Evolutionary conservation across 1,140 invertebrate genomes (phyloP).

Genomic region (Sycophila sp.): DNA sequence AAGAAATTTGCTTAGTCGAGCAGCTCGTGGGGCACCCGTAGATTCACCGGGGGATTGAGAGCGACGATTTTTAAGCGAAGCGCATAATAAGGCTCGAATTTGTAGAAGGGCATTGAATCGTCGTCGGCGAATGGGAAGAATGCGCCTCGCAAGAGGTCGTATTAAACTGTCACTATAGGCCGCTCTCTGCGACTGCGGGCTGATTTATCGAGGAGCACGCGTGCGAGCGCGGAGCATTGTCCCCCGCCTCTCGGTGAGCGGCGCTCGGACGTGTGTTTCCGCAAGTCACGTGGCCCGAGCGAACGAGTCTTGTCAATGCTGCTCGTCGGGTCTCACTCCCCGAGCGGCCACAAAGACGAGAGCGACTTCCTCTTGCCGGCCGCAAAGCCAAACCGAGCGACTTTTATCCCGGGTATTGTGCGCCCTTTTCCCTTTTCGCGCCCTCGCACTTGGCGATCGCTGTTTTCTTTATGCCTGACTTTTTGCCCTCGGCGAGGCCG

Average conservation of each 20-base stretch:
- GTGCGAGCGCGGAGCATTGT: no score
- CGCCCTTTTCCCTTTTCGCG: slow-evolving; percentile 5
- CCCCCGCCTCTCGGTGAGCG: neutral
- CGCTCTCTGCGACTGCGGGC: no score
- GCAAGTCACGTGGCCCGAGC: slow-evolving; percentile 42
- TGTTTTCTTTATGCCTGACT: neutral
- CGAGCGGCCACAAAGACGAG: slow-evolving; percentile 3
- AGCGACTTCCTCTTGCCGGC: slow-evolving; percentile 40
- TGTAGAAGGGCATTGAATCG: neutral
- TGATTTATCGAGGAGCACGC: neutral
- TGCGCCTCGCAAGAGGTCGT: neutral
- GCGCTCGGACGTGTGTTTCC: slow-evolving; percentile 44
- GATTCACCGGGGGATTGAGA: neutral
- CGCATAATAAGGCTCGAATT: neutral
- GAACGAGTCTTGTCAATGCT: slow-evolving; percentile 35
- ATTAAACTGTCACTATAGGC: slow-evolving; percentile 2
- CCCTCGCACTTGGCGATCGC: no score
- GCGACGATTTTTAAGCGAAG: neutral
- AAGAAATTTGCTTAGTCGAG: slow-evolving; percentile 10
- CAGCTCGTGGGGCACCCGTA: neutral
- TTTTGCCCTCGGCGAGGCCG: no score
- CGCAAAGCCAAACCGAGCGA: slow-evolving; percentile 38
- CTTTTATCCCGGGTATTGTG: slow-evolving; percentile 26
- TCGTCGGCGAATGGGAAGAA: neutral
- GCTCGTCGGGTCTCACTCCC: slow-evolving; percentile 40